Evolutionary conservation across 2,797 vertebrate species (phyloP).

Genomic region (Buceros bicornis): DNA sequence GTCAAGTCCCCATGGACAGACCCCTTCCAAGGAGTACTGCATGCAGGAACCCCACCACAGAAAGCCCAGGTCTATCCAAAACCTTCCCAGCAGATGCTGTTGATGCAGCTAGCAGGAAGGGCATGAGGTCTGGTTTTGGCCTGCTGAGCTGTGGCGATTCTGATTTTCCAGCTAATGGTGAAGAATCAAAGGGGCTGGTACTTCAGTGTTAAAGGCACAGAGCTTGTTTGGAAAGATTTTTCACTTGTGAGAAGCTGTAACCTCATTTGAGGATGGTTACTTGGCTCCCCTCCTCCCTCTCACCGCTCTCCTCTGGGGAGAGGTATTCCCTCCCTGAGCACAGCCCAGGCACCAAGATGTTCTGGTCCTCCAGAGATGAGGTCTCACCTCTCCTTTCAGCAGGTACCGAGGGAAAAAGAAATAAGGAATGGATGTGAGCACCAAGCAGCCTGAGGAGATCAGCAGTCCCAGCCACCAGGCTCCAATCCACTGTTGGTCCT

Average conservation of each 20-base stretch:
- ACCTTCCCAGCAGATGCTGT: neutral
- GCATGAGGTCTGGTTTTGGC: neutral
- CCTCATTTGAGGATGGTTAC: neutral
- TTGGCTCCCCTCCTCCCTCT: neutral
- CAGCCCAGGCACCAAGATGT: neutral
- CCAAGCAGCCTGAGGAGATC: constrained; percentile 84
- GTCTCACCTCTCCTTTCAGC: constrained; percentile 79
- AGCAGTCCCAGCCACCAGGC: constrained; percentile 98
- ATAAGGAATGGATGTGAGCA: constrained; percentile 92
- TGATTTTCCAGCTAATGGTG: neutral
- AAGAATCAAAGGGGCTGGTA: neutral
- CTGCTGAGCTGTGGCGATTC: neutral
- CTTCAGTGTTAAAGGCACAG: neutral
- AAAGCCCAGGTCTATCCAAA: neutral
- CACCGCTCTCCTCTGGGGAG: neutral
- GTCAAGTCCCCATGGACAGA: neutral
- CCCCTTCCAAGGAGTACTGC: neutral
- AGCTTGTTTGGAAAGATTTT: neutral
- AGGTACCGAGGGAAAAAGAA: constrained; percentile 94
- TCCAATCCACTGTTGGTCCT: constrained; percentile 94
- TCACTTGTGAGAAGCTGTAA: neutral
- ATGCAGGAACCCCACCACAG: neutral
- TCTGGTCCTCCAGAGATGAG: neutral
- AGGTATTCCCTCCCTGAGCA: accelerated
- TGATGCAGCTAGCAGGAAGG: neutral